Percentiles rank a stretch among this genome's conserved stretches.
Conservation (phyloP, 2,113 vertebrate species). For the Camarhynchus parvulus region DNA sequence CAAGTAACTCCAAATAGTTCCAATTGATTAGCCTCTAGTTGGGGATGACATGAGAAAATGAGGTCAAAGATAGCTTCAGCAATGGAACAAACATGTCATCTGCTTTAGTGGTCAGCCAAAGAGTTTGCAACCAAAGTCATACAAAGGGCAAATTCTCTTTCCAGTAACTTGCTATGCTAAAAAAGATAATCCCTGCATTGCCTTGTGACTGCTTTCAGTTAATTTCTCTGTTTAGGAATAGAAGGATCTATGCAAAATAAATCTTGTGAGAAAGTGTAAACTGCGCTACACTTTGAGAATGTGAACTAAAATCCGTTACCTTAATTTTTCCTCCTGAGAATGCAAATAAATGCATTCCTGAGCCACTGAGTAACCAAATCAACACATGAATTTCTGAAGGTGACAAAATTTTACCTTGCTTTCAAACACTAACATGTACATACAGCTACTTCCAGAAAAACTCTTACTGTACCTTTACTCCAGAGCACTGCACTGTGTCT, state of each 20-base stretch:
- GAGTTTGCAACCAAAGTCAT: slow-evolving; percentile 7
- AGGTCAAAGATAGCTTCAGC: slow-evolving; percentile 47
- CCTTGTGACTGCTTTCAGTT: background rate
- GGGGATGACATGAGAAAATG: background rate
- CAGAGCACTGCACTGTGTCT: background rate
- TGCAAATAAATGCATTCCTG: background rate
- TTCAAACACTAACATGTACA: background rate
- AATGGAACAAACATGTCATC: slow-evolving; percentile 37
- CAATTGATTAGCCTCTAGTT: background rate
- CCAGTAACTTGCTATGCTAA: background rate
- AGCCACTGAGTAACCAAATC: background rate
- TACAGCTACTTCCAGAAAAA: background rate
- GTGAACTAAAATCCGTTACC: background rate
- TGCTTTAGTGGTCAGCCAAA: background rate
- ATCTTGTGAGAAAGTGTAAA: background rate
- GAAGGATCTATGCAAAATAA: background rate
- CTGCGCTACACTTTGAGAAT: background rate
- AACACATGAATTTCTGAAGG: background rate
- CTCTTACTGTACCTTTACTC: background rate
- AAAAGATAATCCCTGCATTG: background rate
- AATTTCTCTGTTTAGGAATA: background rate
- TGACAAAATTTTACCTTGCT: background rate
- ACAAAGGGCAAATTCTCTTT: slow-evolving; percentile 7
- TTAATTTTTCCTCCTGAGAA: background rate
- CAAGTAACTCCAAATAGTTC: slow-evolving; percentile 13